Evolutionary conservation across 1,140 invertebrate genomes (phyloP), one percentile per base, ranked within the genome.

Genomic region (Brachionus koreanus): DNA sequence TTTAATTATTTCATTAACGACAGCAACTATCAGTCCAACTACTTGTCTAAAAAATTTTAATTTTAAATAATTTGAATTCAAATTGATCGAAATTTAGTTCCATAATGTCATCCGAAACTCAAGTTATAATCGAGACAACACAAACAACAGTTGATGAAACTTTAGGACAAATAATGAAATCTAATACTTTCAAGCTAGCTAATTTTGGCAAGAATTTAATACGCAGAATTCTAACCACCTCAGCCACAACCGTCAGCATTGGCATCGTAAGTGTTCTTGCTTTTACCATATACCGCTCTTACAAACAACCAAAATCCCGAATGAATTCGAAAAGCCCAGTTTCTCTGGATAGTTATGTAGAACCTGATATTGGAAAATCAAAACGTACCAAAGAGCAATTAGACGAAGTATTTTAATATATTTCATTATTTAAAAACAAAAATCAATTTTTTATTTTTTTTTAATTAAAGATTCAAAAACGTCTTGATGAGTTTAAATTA

Each of bases 391-490:
- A 74, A 74, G 69, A 74, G 29, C 69, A 74, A 49, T 25, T 74
- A 10, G 69, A 74, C n/a, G 69, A 74, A 49, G 69, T 74, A 74
- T 61, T 61, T 5, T 16, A 12, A 16, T n/a, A 5, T 61, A n/a
- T n/a, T 65, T n/a, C n/a, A n/a, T n/a, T n/a, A n/a, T n/a, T n/a
- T n/a, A n/a, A n/a, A n/a, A n/a, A n/a, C n/a, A n/a, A n/a, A n/a
- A n/a, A n/a, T n/a, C n/a, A n/a, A n/a, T n/a, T n/a, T n/a, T n/a
- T n/a, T n/a, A n/a, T n/a, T n/a, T n/a, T n/a, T n/a, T n/a, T n/a
- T n/a, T n/a, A n/a, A n/a, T n/a, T n/a, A n/a, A n/a, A 96, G 95
- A 93, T 97, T 86, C 92, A 93, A 87, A 93, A 95, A 88, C 91
- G 92, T 89, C 95, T 95, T 88, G 91, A 93, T 87, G 91, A 94